phyloP scores from a whole-genome alignment of 1,140 invertebrate species.

The Chrysomallon squamiferum region DNA sequence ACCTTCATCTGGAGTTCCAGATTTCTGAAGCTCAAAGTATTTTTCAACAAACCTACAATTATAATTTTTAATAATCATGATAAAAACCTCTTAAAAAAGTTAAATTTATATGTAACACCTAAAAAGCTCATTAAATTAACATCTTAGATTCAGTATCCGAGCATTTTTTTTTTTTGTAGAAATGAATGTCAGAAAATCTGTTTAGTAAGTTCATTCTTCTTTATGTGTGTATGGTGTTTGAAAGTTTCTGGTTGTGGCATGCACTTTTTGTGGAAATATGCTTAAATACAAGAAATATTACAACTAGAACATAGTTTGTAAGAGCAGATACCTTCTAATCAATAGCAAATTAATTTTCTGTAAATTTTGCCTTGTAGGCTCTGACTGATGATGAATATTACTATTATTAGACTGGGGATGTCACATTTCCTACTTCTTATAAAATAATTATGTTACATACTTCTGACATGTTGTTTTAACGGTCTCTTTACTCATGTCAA shows the following conservation, averaged over 20 bases:
- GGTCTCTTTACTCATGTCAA: slow-evolving; percentile 6
- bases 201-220: background rate
- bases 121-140: background rate
- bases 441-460: slow-evolving; percentile 4
- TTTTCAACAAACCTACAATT: slow-evolving; percentile 12
- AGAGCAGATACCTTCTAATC: too few species aligned
- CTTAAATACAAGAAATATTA: too few species aligned
- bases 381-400: too few species aligned
- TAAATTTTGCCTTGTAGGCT: too few species aligned
- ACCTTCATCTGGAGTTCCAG: slow-evolving; percentile 5
- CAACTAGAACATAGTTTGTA: too few species aligned
- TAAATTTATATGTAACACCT: background rate
- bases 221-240: background rate
- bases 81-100: background rate
- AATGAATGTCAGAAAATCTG: background rate
- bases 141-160: background rate
- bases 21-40: slow-evolving; percentile 5
- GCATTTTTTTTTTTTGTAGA: background rate
- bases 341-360: too few species aligned
- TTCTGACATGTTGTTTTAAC: slow-evolving; percentile 12
- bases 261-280: too few species aligned
- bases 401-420: background rate
- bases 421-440: background rate
- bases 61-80: background rate
- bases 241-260: too few species aligned